Base-by-base conservation (phyloP, 2,113 vertebrate genomes). In the Notothenia coriiceps region DNA sequence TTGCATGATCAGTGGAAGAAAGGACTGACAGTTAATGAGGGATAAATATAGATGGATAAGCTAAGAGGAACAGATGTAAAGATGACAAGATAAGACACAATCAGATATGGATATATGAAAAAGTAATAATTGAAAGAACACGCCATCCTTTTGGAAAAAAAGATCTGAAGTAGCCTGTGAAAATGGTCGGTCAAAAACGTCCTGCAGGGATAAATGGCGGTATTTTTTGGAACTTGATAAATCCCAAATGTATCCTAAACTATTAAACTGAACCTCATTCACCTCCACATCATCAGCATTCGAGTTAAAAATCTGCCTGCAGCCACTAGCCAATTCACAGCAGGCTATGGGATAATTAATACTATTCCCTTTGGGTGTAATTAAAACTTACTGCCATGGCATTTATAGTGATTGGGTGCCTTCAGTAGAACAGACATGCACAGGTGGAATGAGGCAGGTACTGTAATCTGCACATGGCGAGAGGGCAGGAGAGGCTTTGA, bases 291-390 rank as follows among this genome's bases (percentile, higher is more conserved):
- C 87, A 94, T 93, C 88, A 89, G 84, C 86, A 92, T 92, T 90
- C 72, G 18, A 73, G 76, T 63, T 8, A 73, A 83, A 70, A 88
- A 85, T 82, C 73, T 22, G 83, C 88, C 85, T 18, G 77, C 73
- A 91, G 90, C 86, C 82, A n/a, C 57, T 68, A 85, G 85, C 86
- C 86, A 79, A 84, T 84, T 87, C 87, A 77, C 81, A 59, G 69
- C 85, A 89, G 87, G 86, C 89, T 43, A 83, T 84, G 83, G 55
- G 83, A 90, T 95, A 91, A 94, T 94, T 89, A 94, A 93, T 90
- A 87, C 87, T 80, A 92, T 90, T 89, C 92, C 94, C 92, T 89
- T 84, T 43, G 92, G 93, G 92, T 93, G 93, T 94, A 94, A 96
- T 95, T 95, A 95, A 93, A 95, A 86, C 85, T 65, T 71, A 78